phyloP scores from a whole-genome alignment of 2,888 invertebrate species.

The Chrysolina oricalcia region DNA sequence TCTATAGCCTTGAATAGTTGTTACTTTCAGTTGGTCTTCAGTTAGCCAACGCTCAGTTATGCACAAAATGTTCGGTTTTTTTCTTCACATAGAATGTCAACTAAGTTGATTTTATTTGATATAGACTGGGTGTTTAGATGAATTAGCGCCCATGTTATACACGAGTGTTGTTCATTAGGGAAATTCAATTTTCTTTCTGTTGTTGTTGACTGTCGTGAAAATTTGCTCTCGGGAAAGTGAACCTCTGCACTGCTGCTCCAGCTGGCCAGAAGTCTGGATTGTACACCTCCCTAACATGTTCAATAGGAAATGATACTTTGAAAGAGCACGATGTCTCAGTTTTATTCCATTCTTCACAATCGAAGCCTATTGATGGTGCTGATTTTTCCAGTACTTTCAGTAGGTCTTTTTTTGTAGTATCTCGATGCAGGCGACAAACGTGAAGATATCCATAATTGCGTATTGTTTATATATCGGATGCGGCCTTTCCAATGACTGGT shows the following conservation, averaged over 20 bases:
- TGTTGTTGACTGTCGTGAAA: conserved; percentile 26
- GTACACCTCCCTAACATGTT: conserved; percentile 26
- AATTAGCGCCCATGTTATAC: conserved; percentile 7
- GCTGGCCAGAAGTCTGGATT: conserved; percentile 30
- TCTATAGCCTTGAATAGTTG: conserved; percentile 22
- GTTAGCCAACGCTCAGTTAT: conserved; percentile 30
- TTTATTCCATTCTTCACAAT: conserved; percentile 25
- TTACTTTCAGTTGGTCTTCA: conserved; percentile 25
- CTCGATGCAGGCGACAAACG: conserved; percentile 19
- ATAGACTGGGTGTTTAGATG: conserved; percentile 16
- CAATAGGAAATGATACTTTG: conserved; percentile 29
- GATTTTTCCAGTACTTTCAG: conserved; percentile 20
- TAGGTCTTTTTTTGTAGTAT: conserved; percentile 16
- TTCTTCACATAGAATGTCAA: too few relatives aligned
- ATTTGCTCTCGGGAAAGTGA: conserved; percentile 29
- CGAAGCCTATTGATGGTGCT: conserved; percentile 25
- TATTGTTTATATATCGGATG: conserved; percentile 22
- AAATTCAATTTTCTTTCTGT: conserved; percentile 24
- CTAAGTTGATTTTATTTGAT: conserved; percentile 26
- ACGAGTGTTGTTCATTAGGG: conserved; percentile 11
- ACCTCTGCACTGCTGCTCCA: conserved; percentile 27
- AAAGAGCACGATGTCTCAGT: conserved; percentile 15
- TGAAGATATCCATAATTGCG: conserved; percentile 23
- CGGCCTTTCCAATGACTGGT: conserved; percentile 16
- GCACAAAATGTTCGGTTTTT: conserved; percentile 25